Evolutionary conservation across 2,888 invertebrate species (phyloP).

Genomic region (Caenorhabditis plicata): DNA sequence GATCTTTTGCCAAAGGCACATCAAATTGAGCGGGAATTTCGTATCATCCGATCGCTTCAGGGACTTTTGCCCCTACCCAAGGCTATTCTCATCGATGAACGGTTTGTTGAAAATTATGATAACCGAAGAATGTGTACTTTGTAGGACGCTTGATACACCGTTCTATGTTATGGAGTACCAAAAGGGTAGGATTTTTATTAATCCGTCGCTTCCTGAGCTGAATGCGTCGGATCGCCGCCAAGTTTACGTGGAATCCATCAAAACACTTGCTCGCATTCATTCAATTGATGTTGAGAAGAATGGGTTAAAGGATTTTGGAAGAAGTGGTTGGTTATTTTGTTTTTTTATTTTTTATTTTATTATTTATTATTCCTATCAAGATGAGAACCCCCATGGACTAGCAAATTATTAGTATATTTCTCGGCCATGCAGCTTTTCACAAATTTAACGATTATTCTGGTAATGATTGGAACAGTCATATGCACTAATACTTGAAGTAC

Average conservation of each 20-base stretch:
- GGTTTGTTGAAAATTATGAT: slow-evolving; percentile 25
- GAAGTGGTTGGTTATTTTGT: slow-evolving; percentile 48
- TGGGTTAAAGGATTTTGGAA: slow-evolving; percentile 67
- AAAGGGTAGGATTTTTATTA: slow-evolving; percentile 66
- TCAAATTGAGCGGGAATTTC: slow-evolving; percentile 68
- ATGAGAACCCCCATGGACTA: too few relatives aligned
- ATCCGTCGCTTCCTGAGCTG: slow-evolving; percentile 63
- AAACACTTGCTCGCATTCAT: slow-evolving; percentile 67
- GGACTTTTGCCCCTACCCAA: slow-evolving; percentile 67
- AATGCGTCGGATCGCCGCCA: slow-evolving; percentile 29
- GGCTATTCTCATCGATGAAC: slow-evolving; percentile 60
- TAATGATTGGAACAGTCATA: too few relatives aligned
- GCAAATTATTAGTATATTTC: too few relatives aligned
- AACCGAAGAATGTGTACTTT: slow-evolving; percentile 24
- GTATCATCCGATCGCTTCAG: slow-evolving; percentile 67
- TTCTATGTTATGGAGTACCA: slow-evolving; percentile 69
- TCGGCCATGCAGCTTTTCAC: too few relatives aligned
- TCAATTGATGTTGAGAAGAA: slow-evolving; percentile 64
- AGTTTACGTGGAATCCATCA: slow-evolving; percentile 45
- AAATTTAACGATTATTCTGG: too few relatives aligned
- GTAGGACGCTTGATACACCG: slow-evolving; percentile 67
- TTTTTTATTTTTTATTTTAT: too few relatives aligned
- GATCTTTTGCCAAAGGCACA: slow-evolving; percentile 68
- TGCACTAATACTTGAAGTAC: too few relatives aligned
- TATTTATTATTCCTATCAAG: too few relatives aligned